Conservation (phyloP, 2,888 invertebrate genomes). For the Sthenelais limicola region DNA sequence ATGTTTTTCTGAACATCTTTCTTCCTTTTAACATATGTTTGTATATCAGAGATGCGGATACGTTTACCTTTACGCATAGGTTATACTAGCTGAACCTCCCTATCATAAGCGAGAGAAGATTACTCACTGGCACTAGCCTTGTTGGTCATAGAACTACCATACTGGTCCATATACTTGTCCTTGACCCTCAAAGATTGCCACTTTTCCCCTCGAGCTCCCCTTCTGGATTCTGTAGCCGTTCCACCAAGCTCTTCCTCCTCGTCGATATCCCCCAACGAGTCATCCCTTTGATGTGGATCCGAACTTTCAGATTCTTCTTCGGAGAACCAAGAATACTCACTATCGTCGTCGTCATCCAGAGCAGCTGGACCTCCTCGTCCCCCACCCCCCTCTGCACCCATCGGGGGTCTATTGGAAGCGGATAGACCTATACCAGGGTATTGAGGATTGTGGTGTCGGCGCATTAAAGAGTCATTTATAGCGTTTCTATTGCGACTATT, state of each 20-base stretch:
- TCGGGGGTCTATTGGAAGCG: too few species aligned
- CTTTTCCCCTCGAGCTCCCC: conserved; percentile 15
- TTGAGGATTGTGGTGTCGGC: conserved; percentile 15
- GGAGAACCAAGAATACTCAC: conserved; percentile 22
- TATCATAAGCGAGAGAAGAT: too few species aligned
- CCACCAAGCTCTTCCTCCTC: conserved; percentile 2
- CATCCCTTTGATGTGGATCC: neutral
- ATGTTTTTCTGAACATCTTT: too few species aligned
- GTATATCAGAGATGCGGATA: too few species aligned
- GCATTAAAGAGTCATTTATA: conserved; percentile 8
- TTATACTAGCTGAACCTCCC: too few species aligned
- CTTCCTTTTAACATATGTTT: too few species aligned
- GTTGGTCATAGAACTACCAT: conserved; percentile 23
- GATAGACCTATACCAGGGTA: too few species aligned
- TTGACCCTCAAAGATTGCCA: neutral
- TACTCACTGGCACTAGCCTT: too few species aligned
- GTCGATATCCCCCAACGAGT: conserved; percentile 2
- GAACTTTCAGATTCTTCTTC: neutral
- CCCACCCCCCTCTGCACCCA: too few species aligned
- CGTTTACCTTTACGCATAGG: too few species aligned
- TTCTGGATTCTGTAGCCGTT: neutral
- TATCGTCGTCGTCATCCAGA: neutral
- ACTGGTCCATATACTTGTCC: conserved; percentile 3
- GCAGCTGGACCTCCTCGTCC: neutral
- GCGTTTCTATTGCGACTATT: too few species aligned